Evolutionary conservation across 2,113 vertebrate species (phyloP), one percentile per base, ranked within the genome.

Genomic region (Eubucco bourcierii): DNA sequence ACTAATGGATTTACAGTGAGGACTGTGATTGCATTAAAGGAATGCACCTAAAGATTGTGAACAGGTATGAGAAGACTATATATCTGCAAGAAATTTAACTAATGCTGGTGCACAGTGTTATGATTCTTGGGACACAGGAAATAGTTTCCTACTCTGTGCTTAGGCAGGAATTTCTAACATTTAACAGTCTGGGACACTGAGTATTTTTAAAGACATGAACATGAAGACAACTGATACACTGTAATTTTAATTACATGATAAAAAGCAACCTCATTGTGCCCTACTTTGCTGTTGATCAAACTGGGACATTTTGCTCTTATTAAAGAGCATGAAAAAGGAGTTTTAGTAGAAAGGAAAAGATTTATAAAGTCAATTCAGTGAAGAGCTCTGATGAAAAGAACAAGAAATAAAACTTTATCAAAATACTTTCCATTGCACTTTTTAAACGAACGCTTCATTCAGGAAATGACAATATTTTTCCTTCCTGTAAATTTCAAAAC

Each of bases 111-210:
- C 24, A 65, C 6, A 84, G 20, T 8, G 7, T 47, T 31, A n/a
- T 10, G 50, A 61, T n/a, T 76, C 59, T 56, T 82, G 39, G 29
- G 81, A 90, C 5, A 41, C 3, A 24, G 50, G 18, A 47, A 86
- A 73, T 3, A 0, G 58, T 50, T 59, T 52, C 41, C 25, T 0
- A 0, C 18, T 64, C 17, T 53, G 20, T 58, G 25, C 29, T 68
- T 76, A 41, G 8, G 27, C 6, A 63, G 12, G 12, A 80, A 84
- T 65, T 65, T 60, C 53, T 80, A 58, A 37, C 2, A 52, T 47
- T 84, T 84, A 64, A 82, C 23, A 55, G 41, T 50, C 72, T 71
- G 23, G 23, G 13, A 90, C 37, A 24, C 52, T 29, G 33, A 80
- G 4, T 60, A 73, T 52, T 82, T 94, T 80, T 77, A 14, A 87